A percentile compares a stretch with the other conserved stretches of the same genome.
Conservation (phyloP, 2,797 vertebrate species). For the Poecilia gillii region DNA sequence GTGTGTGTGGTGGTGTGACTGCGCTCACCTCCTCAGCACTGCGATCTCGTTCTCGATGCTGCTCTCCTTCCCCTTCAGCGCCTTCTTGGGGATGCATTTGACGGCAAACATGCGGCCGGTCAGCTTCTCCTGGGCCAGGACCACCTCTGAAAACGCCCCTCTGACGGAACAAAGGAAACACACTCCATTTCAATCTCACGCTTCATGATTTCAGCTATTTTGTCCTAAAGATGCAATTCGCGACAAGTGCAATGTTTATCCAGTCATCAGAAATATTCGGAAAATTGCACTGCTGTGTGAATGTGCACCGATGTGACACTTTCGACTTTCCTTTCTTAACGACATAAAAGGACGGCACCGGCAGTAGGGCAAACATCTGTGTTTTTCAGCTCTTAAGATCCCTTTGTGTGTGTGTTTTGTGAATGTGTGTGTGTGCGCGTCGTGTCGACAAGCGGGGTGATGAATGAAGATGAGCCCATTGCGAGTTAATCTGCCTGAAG, state of each 20-base stretch:
- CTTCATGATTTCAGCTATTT: not conserved
- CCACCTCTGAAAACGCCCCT: slow-evolving; percentile 96
- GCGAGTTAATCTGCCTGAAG: slow-evolving; percentile 55
- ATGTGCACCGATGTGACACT: not conserved
- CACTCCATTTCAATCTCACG: slow-evolving; percentile 1
- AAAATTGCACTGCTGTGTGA: not conserved
- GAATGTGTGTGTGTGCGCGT: slow-evolving; percentile 4
- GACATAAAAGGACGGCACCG: not conserved
- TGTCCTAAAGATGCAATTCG: slow-evolving; percentile 2
- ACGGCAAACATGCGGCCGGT: slow-evolving; percentile 93
- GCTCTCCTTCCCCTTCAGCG: slow-evolving; percentile 97
- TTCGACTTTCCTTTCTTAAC: slow-evolving; percentile 1
- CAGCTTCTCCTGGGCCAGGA: slow-evolving; percentile 91
- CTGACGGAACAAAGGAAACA: slow-evolving; percentile 66
- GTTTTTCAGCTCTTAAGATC: slow-evolving; percentile 1
- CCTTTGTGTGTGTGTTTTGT: slow-evolving; percentile 3
- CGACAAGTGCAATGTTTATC: not conserved
- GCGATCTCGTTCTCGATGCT: slow-evolving; percentile 98
- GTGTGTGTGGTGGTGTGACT: slow-evolving; percentile 15
- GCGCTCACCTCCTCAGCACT: slow-evolving; percentile 92
- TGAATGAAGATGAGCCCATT: slow-evolving; percentile 65
- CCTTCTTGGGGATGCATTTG: slow-evolving; percentile 98
- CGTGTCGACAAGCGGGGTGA: slow-evolving; percentile 31
- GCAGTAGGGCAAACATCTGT: slow-evolving; percentile 10
- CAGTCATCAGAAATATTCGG: not conserved